Percentiles rank a stretch among this genome's conserved stretches.
Conservation (phyloP, 2,888 invertebrate genomes). For the Ophion ventricosus region DNA sequence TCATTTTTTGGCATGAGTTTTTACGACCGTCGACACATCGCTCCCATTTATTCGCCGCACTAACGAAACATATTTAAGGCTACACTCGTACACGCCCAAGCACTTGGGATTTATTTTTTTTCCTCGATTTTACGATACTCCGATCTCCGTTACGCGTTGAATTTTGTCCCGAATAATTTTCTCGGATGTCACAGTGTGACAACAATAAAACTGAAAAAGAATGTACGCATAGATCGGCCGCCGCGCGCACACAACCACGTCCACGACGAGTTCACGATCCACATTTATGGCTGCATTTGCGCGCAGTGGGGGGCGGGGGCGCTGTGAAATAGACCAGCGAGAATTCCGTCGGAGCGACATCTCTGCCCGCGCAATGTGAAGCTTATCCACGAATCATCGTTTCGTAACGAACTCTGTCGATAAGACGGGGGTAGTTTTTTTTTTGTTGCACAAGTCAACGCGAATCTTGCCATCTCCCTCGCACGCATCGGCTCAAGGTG, state of each 20-base stretch:
- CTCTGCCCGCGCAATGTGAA: not conserved
- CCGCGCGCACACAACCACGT: conserved; percentile 50
- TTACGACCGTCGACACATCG: conserved; percentile 67
- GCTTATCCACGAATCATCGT: not conserved
- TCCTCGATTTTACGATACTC: conserved; percentile 9
- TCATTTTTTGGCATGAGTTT: conserved; percentile 77
- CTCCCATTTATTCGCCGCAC: conserved; percentile 67
- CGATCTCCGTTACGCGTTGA: conserved; percentile 66
- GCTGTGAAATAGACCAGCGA: conserved; percentile 12
- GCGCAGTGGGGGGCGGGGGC: not conserved
- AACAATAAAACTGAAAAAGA: conserved; percentile 75
- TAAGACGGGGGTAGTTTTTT: not conserved
- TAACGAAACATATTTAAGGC: conserved; percentile 40
- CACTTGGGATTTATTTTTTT: conserved; percentile 69
- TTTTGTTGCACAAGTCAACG: no score
- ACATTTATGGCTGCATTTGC: conserved; percentile 13
- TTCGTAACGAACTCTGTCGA: not conserved
- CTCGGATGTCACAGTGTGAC: conserved; percentile 73
- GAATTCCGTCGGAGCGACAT: conserved; percentile 25
- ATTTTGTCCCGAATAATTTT: conserved; percentile 71
- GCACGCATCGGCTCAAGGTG: not conserved
- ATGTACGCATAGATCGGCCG: conserved; percentile 70
- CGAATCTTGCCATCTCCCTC: not conserved
- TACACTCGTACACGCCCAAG: conserved; percentile 3
- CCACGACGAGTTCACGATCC: conserved; percentile 25